Evolutionary conservation across 2,888 invertebrate species (phyloP).

Genomic region (Cremastinae sp.): DNA sequence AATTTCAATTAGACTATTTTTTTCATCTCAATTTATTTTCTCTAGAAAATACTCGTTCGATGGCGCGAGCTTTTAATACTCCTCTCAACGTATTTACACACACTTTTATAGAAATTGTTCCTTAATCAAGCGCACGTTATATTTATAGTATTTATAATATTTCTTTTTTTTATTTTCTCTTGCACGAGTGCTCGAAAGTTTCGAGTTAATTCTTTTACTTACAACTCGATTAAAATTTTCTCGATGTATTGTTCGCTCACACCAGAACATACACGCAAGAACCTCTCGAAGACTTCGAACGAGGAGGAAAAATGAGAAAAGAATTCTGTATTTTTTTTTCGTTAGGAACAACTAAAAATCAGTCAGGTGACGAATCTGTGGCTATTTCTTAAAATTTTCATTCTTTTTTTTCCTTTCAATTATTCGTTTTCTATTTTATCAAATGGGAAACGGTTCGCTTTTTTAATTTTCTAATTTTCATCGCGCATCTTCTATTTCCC

Average conservation of each 20-base stretch:
- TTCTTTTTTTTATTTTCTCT: conserved; percentile 59
- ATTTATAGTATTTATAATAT: conserved; percentile 27
- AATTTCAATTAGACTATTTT: conserved; percentile 57
- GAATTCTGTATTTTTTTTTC: neutral
- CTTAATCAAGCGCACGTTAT: conserved; percentile 34
- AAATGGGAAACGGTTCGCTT: no score
- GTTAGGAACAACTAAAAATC: neutral
- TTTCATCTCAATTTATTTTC: conserved; percentile 31
- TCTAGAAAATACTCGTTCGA: conserved; percentile 61
- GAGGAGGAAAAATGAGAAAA: conserved; percentile 34
- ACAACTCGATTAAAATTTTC: conserved; percentile 50
- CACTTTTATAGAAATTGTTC: conserved; percentile 73
- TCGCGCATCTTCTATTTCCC: no score
- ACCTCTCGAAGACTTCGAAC: conserved; percentile 51
- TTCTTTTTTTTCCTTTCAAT: conserved; percentile 3
- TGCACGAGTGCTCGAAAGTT: conserved; percentile 36
- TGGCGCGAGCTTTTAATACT: conserved; percentile 12
- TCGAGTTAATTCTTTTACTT: conserved; percentile 57
- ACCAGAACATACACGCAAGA: conserved; percentile 41
- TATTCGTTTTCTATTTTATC: no score
- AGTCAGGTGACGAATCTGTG: neutral
- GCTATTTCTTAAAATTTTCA: conserved; percentile 4
- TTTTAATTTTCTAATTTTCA: no score
- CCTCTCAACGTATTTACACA: conserved; percentile 71
- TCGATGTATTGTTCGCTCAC: conserved; percentile 66